phyloP scores from a whole-genome alignment of 1,140 invertebrate species.

The Zaprionus gabonicus region DNA sequence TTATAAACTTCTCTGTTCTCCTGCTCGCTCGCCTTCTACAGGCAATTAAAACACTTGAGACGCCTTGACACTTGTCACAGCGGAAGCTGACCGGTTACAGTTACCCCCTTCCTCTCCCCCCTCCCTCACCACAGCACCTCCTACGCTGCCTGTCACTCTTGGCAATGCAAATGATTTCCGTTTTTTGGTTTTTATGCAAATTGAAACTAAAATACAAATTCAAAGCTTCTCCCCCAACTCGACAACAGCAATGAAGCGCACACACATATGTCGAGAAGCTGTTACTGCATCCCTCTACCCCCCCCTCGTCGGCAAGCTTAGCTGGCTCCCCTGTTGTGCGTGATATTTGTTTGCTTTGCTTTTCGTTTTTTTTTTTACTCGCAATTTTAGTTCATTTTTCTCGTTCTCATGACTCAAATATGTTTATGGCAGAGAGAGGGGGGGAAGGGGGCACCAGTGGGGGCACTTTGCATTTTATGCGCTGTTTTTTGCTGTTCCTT shows the following conservation, averaged over 20 bases:
- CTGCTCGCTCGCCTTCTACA: not conserved
- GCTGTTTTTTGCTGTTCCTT: constrained; percentile 4
- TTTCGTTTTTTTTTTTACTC: not conserved
- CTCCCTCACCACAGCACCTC: not conserved
- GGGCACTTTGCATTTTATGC: constrained; percentile 36
- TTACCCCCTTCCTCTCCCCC: not conserved
- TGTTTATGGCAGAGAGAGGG: constrained; percentile 17
- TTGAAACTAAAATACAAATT: constrained; percentile 31
- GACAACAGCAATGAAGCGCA: constrained; percentile 4
- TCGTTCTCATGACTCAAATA: constrained; percentile 43
- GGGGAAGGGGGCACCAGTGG: not conserved
- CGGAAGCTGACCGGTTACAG: constrained; percentile 24
- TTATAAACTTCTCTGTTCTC: not conserved
- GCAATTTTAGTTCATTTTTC: constrained; percentile 31
- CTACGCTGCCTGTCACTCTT: not conserved
- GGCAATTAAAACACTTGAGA: constrained; percentile 49
- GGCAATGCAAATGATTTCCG: constrained; percentile 47
- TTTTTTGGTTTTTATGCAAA: constrained; percentile 40
- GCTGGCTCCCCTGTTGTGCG: constrained; percentile 5
- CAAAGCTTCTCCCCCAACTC: constrained; percentile 16
- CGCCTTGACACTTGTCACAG: constrained; percentile 24
- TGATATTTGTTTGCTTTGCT: constrained; percentile 32
- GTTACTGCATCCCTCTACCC: not conserved
- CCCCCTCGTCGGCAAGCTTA: not conserved
- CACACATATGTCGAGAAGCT: constrained; percentile 18